Base-by-base conservation (phyloP, 2,797 vertebrate genomes). In the Tapera naevia region DNA sequence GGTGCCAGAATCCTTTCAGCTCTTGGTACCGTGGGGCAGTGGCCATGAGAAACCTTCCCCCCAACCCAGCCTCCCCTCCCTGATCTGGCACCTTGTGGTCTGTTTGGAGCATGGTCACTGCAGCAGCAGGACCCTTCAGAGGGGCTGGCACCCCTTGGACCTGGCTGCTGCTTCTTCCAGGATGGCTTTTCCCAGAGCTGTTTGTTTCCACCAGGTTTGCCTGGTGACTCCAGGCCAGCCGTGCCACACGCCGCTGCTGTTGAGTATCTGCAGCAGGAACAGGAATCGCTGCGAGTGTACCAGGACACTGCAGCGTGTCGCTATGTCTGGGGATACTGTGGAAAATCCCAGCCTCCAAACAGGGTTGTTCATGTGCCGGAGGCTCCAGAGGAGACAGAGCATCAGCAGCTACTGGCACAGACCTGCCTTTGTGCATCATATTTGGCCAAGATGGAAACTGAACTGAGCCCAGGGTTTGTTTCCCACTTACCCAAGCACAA, bases 301-400 rank as follows among this genome's bases (percentile, higher is more conserved):
- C 95, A 91, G 96, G 95, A 94, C 93, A 91, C 94, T 95, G 96
- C 96, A 96, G 95, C 92, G 32, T 89, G 95, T 94, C 93, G 41
- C 92, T 91, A 13, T 92, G 95, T 87, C 92, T 87, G 89, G 91
- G 96, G 94, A 94, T 82, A 82, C 65, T 93, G 78, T 97, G 95
- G 94, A 95, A 96, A 96, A 96, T 95, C 96, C 96, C 96, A 95
- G 95, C 80, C 76, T 94, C 88, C 33, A 3, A 39, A 14, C 5
- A 70, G 75, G 94, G 91, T 84, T 89, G 92, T 11, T 93, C 46
- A 25, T 87, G 86, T 93, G 93, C 95, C 35, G 94, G 86, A 94
- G 94, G 93, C 93, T 95, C 94, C 84, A 15, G 74, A 32, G 11
- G 92, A 85, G 84, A 78, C 48, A 3, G 89, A 95, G 88, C 86